Evolutionary conservation across 1,140 invertebrate genomes (phyloP), one percentile per base, ranked within the genome.

Genomic region (Adelges cooleyi): DNA sequence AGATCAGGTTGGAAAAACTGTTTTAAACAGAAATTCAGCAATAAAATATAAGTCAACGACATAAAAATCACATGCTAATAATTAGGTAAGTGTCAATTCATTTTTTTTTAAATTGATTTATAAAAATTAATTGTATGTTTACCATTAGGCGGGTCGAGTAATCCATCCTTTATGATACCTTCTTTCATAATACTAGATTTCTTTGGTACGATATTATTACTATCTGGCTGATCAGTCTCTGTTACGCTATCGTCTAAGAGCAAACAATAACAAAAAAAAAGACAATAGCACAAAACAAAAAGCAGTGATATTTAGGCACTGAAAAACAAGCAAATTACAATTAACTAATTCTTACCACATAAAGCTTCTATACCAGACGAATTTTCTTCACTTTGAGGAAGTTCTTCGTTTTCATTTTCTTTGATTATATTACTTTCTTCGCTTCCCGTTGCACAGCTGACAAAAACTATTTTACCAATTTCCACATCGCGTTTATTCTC

Each of bases 91-190:
- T n/a, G n/a, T n/a, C n/a, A n/a, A n/a, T n/a, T n/a, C n/a, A n/a
- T n/a, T n/a, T n/a, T n/a, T n/a, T n/a, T n/a, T n/a, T n/a, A n/a
- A n/a, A n/a, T n/a, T n/a, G n/a, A n/a, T n/a, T n/a, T n/a, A n/a
- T n/a, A n/a, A n/a, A n/a, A n/a, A n/a, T n/a, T n/a, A n/a, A n/a
- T n/a, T n/a, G 8, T 48, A 22, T n/a, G 5, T 48, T 69, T 73
- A 71, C 76, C 76, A 54, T 72, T 71, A 0, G 74, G 71, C 10
- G 75, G 66, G 20, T 77, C 69, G 40, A 72, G 71, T 33, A 80
- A 69, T n/a, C 80, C 80, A 72, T 81, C 80, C 68, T 75, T 78
- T 13, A 80, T 72, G 40, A 78, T 68, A 54, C 80, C 79, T 67
- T 72, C 70, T 66, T 70, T 70, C 25, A 74, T 68, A 33, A 74